Conservation (phyloP, 2,113 vertebrate genomes). For the Rhineura floridana region DNA sequence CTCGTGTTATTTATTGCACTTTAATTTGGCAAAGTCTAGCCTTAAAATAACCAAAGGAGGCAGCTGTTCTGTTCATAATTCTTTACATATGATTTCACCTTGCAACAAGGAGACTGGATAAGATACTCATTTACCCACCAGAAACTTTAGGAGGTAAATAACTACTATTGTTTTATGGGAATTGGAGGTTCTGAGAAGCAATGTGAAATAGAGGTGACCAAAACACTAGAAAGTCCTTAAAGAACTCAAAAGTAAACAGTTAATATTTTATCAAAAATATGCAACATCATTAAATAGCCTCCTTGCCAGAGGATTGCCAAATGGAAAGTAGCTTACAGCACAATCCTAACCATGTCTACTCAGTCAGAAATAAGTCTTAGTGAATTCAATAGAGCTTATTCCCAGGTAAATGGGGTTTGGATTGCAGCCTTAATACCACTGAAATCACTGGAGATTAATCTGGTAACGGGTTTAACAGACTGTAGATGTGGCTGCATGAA, state of each 20-base stretch:
- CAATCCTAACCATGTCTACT: too few relatives aligned
- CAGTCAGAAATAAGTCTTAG: not conserved
- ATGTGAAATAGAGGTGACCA: not conserved
- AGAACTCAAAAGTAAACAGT: not conserved
- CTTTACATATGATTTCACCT: constrained; percentile 64
- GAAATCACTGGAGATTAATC: too few relatives aligned
- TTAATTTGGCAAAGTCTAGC: constrained; percentile 58
- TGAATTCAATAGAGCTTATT: not conserved
- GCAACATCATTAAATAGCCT: not conserved
- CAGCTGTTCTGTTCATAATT: constrained; percentile 61
- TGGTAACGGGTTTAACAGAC: not conserved
- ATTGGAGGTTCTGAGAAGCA: not conserved
- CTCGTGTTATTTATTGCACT: constrained; percentile 62
- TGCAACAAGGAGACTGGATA: constrained; percentile 45
- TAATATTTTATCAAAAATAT: not conserved
- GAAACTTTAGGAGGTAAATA: not conserved
- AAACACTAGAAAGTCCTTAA: not conserved
- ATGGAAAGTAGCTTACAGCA: too few relatives aligned
- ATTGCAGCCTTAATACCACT: too few relatives aligned
- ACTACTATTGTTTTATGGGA: not conserved
- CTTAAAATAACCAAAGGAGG: constrained; percentile 63
- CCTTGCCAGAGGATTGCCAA: not conserved
- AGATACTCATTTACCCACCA: constrained; percentile 12
- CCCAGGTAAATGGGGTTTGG: too few relatives aligned
- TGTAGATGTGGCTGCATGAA: not conserved